Conservation (phyloP, 2,797 vertebrate genomes). For the Macropus fuliginosus region DNA sequence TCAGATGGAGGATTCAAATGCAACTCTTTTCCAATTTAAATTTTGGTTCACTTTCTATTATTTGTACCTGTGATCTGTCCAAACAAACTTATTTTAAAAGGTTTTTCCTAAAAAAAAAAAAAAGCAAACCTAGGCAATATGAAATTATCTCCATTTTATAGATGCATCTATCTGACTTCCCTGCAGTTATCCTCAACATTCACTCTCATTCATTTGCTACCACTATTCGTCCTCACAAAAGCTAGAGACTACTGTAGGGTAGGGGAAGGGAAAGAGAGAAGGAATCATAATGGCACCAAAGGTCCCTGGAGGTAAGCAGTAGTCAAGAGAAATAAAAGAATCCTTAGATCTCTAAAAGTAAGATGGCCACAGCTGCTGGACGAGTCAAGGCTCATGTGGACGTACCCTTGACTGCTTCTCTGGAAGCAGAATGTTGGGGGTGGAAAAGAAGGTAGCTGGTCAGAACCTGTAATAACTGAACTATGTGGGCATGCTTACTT, state of each 20-base stretch:
- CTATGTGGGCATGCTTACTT: not conserved
- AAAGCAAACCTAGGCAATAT: not conserved
- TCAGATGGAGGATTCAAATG: not conserved
- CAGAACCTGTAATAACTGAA: not conserved
- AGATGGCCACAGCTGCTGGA: not conserved
- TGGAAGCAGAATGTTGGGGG: not conserved
- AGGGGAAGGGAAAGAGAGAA: not conserved
- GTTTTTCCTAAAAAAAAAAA: not conserved
- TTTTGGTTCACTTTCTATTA: not conserved
- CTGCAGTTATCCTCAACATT: not conserved
- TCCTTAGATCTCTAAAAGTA: not conserved
- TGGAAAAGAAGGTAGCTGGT: not conserved
- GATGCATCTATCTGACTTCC: not conserved
- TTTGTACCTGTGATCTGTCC: not conserved
- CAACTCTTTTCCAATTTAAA: not conserved
- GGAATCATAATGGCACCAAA: not conserved
- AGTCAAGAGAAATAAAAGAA: not conserved
- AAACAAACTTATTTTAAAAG: not conserved
- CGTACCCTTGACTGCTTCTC: not conserved
- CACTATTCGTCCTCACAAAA: not conserved
- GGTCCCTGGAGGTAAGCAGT: not conserved
- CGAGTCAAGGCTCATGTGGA: not conserved
- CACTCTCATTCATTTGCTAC: not conserved
- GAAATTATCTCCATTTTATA: not conserved
- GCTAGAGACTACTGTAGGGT: not conserved